Conservation (phyloP, 2,888 invertebrate species). For the Rhingia campestris region DNA sequence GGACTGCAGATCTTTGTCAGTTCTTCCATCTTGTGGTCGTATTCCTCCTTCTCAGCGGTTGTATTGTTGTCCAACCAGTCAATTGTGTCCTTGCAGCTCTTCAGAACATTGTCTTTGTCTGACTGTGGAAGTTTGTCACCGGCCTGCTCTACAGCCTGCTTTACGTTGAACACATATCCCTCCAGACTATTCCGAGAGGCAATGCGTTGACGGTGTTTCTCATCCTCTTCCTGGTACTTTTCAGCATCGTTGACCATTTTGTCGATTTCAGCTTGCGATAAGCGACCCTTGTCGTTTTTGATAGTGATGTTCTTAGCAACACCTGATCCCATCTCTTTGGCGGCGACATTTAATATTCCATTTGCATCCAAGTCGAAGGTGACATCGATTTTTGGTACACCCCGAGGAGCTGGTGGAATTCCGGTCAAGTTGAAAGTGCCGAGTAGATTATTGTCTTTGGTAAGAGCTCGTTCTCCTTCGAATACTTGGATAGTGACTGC, state of each 20-base stretch:
- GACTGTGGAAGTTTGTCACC: conserved; percentile 85
- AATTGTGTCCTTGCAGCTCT: conserved; percentile 86
- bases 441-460: conserved; percentile 95
- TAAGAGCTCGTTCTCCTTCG: conserved; percentile 93
- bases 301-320: conserved; percentile 91
- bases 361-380: conserved; percentile 94
- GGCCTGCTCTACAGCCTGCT: conserved; percentile 87
- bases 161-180: conserved; percentile 87
- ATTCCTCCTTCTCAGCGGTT: conserved; percentile 89
- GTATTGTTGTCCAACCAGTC: conserved; percentile 90
- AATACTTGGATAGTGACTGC: conserved; percentile 89
- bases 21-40: conserved; percentile 84
- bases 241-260: conserved; percentile 90
- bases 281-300: conserved; percentile 91
- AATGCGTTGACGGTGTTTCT: conserved; percentile 87
- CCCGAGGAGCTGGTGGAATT: conserved; percentile 96
- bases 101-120: conserved; percentile 87
- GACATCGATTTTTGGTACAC: conserved; percentile 93
- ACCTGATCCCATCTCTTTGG: conserved; percentile 87
- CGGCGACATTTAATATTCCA: conserved; percentile 95
- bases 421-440: conserved; percentile 98
- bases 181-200: conserved; percentile 88
- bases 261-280: conserved; percentile 87
- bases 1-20: conserved; percentile 81
- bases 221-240: conserved; percentile 88